These are phyloP conservation scores for Astatotilapia flaviijosephi DNA, from an alignment of 2,113 vertebrate species.

Conservation along the genomic window DNA sequence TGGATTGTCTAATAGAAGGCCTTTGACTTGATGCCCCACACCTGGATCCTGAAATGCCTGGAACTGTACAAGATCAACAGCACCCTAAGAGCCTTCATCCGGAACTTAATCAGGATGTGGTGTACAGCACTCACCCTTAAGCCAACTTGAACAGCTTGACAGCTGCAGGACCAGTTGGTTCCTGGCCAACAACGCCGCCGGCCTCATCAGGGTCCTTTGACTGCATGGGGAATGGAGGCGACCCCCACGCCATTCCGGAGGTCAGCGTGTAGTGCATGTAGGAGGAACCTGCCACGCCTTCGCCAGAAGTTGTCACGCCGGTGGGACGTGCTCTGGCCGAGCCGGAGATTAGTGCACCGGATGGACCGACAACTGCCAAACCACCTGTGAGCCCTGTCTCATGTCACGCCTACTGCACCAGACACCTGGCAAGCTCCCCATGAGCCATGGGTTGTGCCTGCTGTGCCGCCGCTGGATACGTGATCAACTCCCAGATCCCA, in stretches of 20 bases:
- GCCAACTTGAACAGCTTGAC: neutral
- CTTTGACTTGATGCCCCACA: neutral
- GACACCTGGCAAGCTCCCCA: neutral
- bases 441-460: neutral
- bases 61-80: neutral
- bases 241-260: neutral
- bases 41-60: neutral
- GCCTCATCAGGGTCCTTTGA: neutral
- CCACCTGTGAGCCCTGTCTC: neutral
- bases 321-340: neutral
- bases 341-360: neutral
- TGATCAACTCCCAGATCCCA: neutral
- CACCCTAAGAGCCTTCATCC: neutral
- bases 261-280: neutral
- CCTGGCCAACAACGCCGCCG: neutral
- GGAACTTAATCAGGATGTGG: neutral
- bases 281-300: neutral
- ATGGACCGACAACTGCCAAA: neutral
- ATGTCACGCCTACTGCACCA: neutral
- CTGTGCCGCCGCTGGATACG: neutral
- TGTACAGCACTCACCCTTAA: neutral
- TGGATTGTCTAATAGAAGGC: neutral
- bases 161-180: neutral
- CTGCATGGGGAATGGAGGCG: neutral
- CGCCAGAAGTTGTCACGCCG: neutral